These are phyloP conservation scores for Albula goreensis DNA, from an alignment of 2,113 vertebrate species.

Conservation along the genomic window DNA sequence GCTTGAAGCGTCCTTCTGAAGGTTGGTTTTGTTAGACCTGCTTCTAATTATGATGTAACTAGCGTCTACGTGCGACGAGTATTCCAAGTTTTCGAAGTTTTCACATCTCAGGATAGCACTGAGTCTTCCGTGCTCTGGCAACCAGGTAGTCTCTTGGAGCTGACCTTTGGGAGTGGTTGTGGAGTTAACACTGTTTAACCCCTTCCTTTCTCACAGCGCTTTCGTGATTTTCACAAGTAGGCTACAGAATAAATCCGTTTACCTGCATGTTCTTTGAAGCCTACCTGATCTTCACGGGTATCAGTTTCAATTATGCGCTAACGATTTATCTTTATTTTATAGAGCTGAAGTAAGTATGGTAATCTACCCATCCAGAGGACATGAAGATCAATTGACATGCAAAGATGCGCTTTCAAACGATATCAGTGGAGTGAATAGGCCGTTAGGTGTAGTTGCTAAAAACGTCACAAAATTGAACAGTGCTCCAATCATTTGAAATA, in stretches of 20 bases:
- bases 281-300: not conserved
- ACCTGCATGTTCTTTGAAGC: not conserved
- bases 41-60: not conserved
- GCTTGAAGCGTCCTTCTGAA: not conserved
- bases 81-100: not conserved
- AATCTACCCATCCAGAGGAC: too few species aligned
- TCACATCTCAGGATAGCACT: not conserved
- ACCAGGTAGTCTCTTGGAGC: constrained; percentile 59
- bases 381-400: not conserved
- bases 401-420: not conserved
- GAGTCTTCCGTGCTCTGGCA: constrained; percentile 32
- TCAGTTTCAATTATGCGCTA: not conserved
- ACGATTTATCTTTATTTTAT: not conserved
- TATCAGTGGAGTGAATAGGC: not conserved
- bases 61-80: not conserved
- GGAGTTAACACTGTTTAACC: constrained; percentile 52
- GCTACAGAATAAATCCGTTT: constrained; percentile 22
- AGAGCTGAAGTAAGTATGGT: too few species aligned
- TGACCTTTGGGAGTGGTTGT: constrained; percentile 62
- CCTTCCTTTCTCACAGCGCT: constrained; percentile 41
- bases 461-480: not conserved
- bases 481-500: too few species aligned
- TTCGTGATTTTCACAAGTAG: constrained; percentile 50
- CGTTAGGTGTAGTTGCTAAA: too few species aligned
- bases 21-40: not conserved